These are phyloP conservation scores for Heliconius charithonia DNA, from an alignment of 2,888 invertebrate genomes.

Conservation along the genomic window DNA sequence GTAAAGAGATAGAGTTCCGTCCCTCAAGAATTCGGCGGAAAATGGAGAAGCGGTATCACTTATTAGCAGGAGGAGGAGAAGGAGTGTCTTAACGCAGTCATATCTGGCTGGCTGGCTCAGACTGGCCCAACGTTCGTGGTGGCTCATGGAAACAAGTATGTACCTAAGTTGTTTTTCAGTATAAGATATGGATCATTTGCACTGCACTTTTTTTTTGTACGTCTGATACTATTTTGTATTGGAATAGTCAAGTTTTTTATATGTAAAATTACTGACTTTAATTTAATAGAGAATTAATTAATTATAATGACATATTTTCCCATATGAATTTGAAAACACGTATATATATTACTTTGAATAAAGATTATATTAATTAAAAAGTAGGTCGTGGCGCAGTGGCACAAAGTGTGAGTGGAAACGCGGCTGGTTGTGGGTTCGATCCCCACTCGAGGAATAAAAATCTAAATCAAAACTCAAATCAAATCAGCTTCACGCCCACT, in stretches of 20 bases:
- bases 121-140: too few relatives aligned
- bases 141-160: too few relatives aligned
- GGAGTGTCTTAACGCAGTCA: too few relatives aligned
- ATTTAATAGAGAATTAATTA: background rate
- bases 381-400: too few relatives aligned
- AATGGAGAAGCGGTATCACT: background rate
- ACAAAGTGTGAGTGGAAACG: too few relatives aligned
- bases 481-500: too few relatives aligned
- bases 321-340: background rate
- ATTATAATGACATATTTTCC: background rate
- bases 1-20: background rate
- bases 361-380: too few relatives aligned
- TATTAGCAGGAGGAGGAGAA: too few relatives aligned
- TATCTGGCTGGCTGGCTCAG: too few relatives aligned
- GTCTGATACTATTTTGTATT: background rate
- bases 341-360: background rate
- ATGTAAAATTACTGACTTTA: background rate
- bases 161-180: background rate
- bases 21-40: background rate
- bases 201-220: background rate
- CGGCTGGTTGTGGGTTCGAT: too few relatives aligned
- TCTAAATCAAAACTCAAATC: too few relatives aligned
- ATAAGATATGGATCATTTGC: background rate
- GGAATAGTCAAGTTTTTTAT: background rate
- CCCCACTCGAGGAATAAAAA: too few relatives aligned